Conservation (phyloP, 2,888 invertebrate species). For the Ceriagrion tenellum region DNA sequence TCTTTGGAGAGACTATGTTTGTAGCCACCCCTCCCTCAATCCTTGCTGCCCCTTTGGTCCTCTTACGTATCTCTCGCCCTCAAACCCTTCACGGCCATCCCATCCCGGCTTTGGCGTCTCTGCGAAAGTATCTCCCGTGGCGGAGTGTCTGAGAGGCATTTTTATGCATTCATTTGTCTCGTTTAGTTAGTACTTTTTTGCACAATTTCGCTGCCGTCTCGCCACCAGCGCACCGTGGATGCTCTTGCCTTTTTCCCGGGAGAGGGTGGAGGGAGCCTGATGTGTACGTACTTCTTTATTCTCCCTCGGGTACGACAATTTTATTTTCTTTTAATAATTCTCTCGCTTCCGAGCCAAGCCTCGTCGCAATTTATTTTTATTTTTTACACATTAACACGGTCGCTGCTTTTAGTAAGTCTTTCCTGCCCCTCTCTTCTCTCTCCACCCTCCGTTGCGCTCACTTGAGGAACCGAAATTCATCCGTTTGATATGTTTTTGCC, state of each 20-base stretch:
- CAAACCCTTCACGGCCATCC: no score
- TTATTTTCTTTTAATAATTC: neutral
- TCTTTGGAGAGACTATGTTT: neutral
- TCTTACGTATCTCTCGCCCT: neutral
- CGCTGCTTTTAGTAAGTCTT: slow-evolving; percentile 5
- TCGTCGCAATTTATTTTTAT: neutral
- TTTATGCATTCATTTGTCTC: slow-evolving; percentile 38
- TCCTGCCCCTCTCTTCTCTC: neutral
- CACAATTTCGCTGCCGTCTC: neutral
- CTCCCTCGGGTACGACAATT: neutral
- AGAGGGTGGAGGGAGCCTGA: neutral
- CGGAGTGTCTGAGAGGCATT: slow-evolving; percentile 18
- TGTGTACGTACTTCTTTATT: neutral
- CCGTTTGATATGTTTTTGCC: slow-evolving; percentile 21
- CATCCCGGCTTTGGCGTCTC: neutral
- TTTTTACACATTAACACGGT: slow-evolving; percentile 21
- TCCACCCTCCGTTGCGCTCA: neutral
- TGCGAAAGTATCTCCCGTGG: neutral
- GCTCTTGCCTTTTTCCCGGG: neutral
- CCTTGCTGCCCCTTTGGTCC: neutral
- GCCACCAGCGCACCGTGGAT: neutral
- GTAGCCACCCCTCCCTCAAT: neutral
- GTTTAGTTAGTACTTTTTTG: slow-evolving; percentile 6
- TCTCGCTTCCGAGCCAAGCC: neutral
- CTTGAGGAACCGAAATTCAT: slow-evolving; percentile 27